phyloP scores from a whole-genome alignment of 2,888 invertebrate genomes.

The Watsonalla binaria region DNA sequence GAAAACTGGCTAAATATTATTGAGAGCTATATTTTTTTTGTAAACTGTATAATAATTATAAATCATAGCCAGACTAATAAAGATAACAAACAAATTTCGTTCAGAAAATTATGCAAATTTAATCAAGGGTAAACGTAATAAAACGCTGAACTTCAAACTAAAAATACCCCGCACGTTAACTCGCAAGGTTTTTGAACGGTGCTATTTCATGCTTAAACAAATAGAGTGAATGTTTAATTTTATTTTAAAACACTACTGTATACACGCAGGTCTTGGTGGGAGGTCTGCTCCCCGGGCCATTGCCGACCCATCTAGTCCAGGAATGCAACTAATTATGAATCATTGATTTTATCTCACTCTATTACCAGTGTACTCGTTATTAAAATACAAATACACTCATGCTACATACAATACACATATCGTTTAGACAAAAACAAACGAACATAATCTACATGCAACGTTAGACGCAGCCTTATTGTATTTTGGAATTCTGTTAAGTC shows the following conservation, averaged over 20 bases:
- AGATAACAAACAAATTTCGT: no score
- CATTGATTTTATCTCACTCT: conserved; percentile 38
- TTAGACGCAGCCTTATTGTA: no score
- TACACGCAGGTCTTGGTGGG: conserved; percentile 14
- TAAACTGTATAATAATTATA: background rate
- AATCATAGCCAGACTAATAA: background rate
- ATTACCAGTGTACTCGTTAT: conserved; percentile 18
- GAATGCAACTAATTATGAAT: conserved; percentile 39
- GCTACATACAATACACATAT: no score
- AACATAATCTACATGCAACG: no score
- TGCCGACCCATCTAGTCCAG: conserved; percentile 7
- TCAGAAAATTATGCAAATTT: background rate
- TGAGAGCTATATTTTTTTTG: no score
- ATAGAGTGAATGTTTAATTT: background rate
- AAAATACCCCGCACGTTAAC: background rate
- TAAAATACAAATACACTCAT: conserved; percentile 1
- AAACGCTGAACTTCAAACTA: background rate
- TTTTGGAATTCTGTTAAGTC: no score
- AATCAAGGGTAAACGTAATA: background rate
- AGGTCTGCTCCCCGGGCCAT: conserved; percentile 16
- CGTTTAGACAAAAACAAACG: no score
- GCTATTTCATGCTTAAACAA: background rate
- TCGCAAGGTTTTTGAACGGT: background rate
- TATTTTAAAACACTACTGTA: background rate
- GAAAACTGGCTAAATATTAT: no score